These are phyloP conservation scores for Umimayanthus chanpuru DNA, from an alignment of 92 coral and sea anemone species.

Conservation along the genomic window DNA sequence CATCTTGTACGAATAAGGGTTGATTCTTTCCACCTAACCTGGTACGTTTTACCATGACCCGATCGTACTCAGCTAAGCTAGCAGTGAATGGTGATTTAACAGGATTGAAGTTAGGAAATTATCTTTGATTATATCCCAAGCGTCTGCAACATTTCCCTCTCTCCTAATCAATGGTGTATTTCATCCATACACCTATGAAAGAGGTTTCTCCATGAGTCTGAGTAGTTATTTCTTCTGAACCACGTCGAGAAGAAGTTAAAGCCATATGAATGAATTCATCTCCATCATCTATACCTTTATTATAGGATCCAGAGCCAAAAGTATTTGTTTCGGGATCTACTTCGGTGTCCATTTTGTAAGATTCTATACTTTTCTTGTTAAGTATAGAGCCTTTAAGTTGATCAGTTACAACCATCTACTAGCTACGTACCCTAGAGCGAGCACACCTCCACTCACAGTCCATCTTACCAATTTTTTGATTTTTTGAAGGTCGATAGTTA, in stretches of 20 bases:
- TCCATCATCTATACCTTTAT: constrained; percentile 20
- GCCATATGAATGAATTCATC: constrained; percentile 41
- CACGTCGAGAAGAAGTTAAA: constrained; percentile 24
- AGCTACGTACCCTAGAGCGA: not conserved
- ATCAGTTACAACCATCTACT: not conserved
- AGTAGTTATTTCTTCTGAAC: constrained; percentile 1
- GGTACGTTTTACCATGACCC: constrained; percentile 35
- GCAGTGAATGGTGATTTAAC: constrained; percentile 48
- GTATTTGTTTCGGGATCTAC: not conserved
- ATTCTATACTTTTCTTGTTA: not conserved
- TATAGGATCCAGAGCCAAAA: too few species aligned
- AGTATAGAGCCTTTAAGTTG: not conserved
- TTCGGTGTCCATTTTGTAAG: not conserved
- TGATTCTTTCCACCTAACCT: constrained; percentile 35
- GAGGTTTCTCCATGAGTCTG: constrained; percentile 41
- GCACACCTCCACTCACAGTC: too few species aligned
- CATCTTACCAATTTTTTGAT: too few species aligned
- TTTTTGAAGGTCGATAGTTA: constrained; percentile 47
- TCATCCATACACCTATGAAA: constrained; percentile 36
- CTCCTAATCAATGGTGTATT: constrained; percentile 12
- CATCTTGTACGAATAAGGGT: constrained; percentile 9
- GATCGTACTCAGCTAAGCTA: constrained; percentile 17
- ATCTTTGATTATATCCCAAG: constrained; percentile 34
- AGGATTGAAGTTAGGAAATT: constrained; percentile 46
- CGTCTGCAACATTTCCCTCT: constrained; percentile 20